Evolutionary conservation across 2,888 invertebrate genomes (phyloP), one percentile per base, ranked within the genome.

Genomic region (Mimumesa dahlbomi): DNA sequence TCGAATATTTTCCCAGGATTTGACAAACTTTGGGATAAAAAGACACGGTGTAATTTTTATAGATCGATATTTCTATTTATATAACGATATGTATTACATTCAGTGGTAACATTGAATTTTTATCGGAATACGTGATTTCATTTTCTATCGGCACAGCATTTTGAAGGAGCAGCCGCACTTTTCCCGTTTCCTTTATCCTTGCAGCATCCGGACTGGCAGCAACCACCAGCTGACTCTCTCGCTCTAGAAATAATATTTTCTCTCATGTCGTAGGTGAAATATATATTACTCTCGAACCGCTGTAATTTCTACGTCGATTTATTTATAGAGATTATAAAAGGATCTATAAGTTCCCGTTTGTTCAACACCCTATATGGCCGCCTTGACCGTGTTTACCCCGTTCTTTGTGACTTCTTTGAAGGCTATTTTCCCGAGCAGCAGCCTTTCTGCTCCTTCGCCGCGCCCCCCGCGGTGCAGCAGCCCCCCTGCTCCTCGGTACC

Each of bases 141-240:
- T 67, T 71, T 76, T 5, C 31, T 36, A 36, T 43, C 67, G 11
- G 52, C 46, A 49, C 77, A 76, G 18, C 74, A 77, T 49, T 5
- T 56, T n/a, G 16, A 22, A 2, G 45, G 38, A 2, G 46, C 29
- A 0, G 68, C 68, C 43, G 42, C 42, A 54, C 54, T 0, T 43
- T 75, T 75, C 9, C 1, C 45, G 5, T 54, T 61, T 45, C 76
- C 79, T 5, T 53, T 73, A 25, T 83, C 79, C 45, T 81, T 82
- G 56, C 85, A 85, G 53, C 83, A 84, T 11, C 81, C 80, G 25
- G 84, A 82, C 70, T 80, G 76, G 56, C 85, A 85, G 53, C 84
- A 83, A 25, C 83, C 84, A n/a, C 83, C 84, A 0, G 80, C 68
- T 7, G 71, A 49, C 46, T 85, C 85, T 57, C 58, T 80, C n/a